Conservation (phyloP, 2,797 vertebrate species). For the Arnoldichthys spilopterus region DNA sequence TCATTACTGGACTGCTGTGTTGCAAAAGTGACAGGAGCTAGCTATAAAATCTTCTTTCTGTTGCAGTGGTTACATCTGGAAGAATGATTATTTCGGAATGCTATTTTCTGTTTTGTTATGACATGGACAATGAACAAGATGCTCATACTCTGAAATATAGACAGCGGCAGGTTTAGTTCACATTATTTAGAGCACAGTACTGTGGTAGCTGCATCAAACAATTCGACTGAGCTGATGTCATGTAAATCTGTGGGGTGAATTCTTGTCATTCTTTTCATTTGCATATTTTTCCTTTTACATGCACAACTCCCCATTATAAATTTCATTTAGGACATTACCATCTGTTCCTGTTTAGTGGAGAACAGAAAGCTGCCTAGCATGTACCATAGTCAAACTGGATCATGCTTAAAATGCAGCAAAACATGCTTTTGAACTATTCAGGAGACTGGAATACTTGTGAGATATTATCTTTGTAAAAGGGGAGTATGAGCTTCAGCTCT, state of each 20-base stretch:
- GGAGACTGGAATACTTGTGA: slow-evolving; percentile 35
- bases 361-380: slow-evolving; percentile 48
- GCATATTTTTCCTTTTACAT: slow-evolving; percentile 3
- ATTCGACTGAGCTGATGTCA: slow-evolving; percentile 57
- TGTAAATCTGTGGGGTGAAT: slow-evolving; percentile 63
- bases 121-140: slow-evolving; percentile 61
- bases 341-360: slow-evolving; percentile 27
- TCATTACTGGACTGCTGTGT: slow-evolving; percentile 71
- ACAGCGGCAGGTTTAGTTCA: slow-evolving; percentile 20
- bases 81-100: slow-evolving; percentile 37
- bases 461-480: slow-evolving; percentile 25
- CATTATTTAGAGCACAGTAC: slow-evolving; percentile 30
- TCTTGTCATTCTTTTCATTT: slow-evolving; percentile 43
- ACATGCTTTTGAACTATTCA: slow-evolving; percentile 15
- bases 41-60: slow-evolving; percentile 59
- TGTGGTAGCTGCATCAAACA: slow-evolving; percentile 58
- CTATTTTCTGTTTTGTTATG: slow-evolving; percentile 27
- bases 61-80: slow-evolving; percentile 57
- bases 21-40: slow-evolving; percentile 59
- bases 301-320: slow-evolving; percentile 28
- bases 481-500: slow-evolving; percentile 34
- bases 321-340: slow-evolving; percentile 30
- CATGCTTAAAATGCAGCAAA: slow-evolving; percentile 39
- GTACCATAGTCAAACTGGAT: slow-evolving; percentile 40
- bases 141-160: slow-evolving; percentile 74